Evolutionary conservation across 1,140 invertebrate species (phyloP), one percentile per base, ranked within the genome.

Genomic region (Daktulosphaira vitifoliae): DNA sequence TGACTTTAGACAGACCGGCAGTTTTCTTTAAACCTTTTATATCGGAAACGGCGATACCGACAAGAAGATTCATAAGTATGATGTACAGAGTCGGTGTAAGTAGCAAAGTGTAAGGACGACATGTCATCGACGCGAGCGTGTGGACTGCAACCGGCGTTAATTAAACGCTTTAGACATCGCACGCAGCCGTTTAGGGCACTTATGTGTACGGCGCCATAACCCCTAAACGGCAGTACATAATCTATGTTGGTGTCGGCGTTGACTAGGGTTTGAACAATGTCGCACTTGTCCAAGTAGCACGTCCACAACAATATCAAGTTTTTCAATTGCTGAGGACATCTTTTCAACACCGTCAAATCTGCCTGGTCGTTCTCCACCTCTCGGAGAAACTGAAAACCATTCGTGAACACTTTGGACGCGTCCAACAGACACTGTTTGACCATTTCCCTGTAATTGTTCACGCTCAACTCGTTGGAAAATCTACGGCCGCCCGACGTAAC

Each of bases 11-110:
- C 2, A 88, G 73, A 0, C 84, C 85, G 0, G 86, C 86, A 0
- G 85, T 87, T 74, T 87, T 87, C 66, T 86, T 84, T 1, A 88
- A 74, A 0, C 85, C 83, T 71, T 88, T 85, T 56, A 89, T 88
- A 73, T 89, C 86, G 66, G 87, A 83, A 0, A 89, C 87, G 0
- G 87, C 87, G 64, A 89, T 86, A 69, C 87, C 87, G n/a, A 90
- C 84, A 0, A 90, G 71, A 0, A 90, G 74, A 75, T 89, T 89
- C 87, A 89, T 90, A 23, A 90, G 73, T 9, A 89, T 86, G 15
- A 90, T 86, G 3, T 87, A 87, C 2, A 89, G 85, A 84, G 72
- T 89, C 85, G 1, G 86, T 86, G 71, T 88, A 87, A 25, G 87
- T 86, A 3, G 88, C 87, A 71, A 86, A 89, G 74, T 90, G 88